These are phyloP conservation scores for Penaeus indicus DNA, from an alignment of 1,140 invertebrate genomes.

Conservation along the genomic window DNA sequence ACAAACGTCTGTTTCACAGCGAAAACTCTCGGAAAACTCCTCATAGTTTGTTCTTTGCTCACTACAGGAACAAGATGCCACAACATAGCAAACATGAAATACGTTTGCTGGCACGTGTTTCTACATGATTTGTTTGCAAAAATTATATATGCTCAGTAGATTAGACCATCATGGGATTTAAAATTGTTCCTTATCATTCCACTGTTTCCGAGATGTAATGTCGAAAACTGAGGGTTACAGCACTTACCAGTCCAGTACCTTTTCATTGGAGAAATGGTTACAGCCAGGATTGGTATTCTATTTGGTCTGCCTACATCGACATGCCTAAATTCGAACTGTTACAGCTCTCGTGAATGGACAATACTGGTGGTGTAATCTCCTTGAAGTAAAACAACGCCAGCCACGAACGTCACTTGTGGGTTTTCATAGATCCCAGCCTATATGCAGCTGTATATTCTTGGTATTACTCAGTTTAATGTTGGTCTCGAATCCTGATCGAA, in stretches of 20 bases:
- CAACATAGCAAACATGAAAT: no score
- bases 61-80: no score
- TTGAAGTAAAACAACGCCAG: neutral
- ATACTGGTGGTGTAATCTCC: neutral
- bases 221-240: slow-evolving; percentile 42
- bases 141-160: no score
- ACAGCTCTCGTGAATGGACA: slow-evolving; percentile 32
- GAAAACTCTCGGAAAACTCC: no score
- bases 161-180: no score
- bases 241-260: slow-evolving; percentile 50
- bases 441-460: slow-evolving; percentile 49
- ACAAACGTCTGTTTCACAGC: no score
- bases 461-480: slow-evolving; percentile 59
- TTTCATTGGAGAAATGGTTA: slow-evolving; percentile 43
- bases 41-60: no score
- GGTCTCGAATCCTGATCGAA: slow-evolving; percentile 43
- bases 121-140: no score
- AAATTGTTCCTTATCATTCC: no score
- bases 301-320: slow-evolving; percentile 31
- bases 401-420: slow-evolving; percentile 41
- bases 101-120: no score
- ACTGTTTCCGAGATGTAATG: slow-evolving; percentile 43
- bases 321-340: neutral
- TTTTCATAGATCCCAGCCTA: slow-evolving; percentile 34
- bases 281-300: slow-evolving; percentile 56